These are phyloP conservation scores for Dromiciops gliroides DNA, from an alignment of 2,113 vertebrate species.

Conservation along the genomic window DNA sequence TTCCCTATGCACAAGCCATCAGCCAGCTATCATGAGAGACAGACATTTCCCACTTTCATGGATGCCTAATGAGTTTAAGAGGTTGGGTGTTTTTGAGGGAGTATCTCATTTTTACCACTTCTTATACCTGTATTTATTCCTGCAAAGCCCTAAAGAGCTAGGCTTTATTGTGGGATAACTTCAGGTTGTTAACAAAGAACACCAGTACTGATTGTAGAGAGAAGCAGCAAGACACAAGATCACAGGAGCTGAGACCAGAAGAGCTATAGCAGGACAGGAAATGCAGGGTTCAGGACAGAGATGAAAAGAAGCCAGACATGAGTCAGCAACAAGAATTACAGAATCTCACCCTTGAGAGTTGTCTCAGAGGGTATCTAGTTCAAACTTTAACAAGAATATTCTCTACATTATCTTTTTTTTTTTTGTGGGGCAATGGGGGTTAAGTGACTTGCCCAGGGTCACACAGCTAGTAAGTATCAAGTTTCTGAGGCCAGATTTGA, in stretches of 20 bases:
- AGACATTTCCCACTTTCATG: background rate
- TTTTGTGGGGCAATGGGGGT: too few relatives aligned
- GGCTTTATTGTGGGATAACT: background rate
- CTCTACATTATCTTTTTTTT: too few relatives aligned
- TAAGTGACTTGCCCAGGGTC: too few relatives aligned
- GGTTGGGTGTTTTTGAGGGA: background rate
- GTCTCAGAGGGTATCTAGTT: background rate
- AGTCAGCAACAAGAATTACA: background rate
- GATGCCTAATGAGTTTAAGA: background rate
- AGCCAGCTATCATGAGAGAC: background rate
- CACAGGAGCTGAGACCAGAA: background rate
- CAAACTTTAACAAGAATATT: background rate
- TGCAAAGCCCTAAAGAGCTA: background rate
- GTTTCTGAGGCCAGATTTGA: too few relatives aligned
- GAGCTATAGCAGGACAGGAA: background rate
- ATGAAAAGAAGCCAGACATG: background rate
- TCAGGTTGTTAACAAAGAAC: background rate
- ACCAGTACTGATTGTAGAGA: background rate
- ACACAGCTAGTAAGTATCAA: too few relatives aligned
- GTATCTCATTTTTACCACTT: background rate
- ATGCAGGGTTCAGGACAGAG: background rate
- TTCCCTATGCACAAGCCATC: background rate
- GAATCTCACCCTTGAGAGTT: background rate
- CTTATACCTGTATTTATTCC: background rate
- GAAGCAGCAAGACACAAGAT: background rate